Percentiles rank a stretch among this genome's conserved stretches.
These are phyloP conservation scores for Hyperoplus immaculatus DNA, from an alignment of 2,797 vertebrate genomes.

Conservation along the genomic window DNA sequence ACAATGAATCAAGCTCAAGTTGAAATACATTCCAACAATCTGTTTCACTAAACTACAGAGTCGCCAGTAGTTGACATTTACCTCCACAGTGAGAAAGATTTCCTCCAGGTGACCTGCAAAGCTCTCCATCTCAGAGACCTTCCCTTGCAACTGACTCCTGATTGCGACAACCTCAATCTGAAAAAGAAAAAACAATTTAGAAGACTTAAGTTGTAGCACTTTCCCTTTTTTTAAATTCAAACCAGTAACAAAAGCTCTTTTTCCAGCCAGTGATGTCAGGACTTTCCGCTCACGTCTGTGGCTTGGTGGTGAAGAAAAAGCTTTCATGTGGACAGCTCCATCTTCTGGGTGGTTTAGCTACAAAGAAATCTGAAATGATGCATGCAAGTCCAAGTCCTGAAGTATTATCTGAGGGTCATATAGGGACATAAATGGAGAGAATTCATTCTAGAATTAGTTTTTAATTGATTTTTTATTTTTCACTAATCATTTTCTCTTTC, in stretches of 20 bases:
- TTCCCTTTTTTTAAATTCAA: conserved; percentile 11
- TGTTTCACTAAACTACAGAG: neutral
- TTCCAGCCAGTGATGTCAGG: neutral
- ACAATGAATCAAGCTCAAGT: conserved; percentile 6
- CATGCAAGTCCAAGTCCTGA: neutral
- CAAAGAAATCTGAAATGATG: conserved; percentile 13
- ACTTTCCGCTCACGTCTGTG: neutral
- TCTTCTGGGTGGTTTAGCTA: conserved; percentile 25
- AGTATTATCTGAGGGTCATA: neutral
- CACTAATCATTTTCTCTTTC: too few species aligned
- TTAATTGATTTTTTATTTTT: too few species aligned
- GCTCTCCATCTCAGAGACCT: conserved; percentile 93
- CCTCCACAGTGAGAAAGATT: conserved; percentile 98
- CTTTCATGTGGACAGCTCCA: conserved; percentile 28
- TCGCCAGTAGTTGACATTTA: conserved; percentile 64
- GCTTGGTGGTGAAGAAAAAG: neutral
- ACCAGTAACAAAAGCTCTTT: neutral
- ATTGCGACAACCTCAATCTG: conserved; percentile 87
- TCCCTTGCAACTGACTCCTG: conserved; percentile 88
- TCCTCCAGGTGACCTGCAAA: conserved; percentile 96
- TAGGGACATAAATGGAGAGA: neutral
- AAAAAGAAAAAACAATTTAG: conserved; percentile 22
- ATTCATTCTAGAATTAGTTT: too few species aligned
- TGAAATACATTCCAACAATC: neutral
- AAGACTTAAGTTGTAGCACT: neutral